Evolutionary conservation across 2,888 invertebrate species (phyloP).

Genomic region (Gnatocerus cornutus): DNA sequence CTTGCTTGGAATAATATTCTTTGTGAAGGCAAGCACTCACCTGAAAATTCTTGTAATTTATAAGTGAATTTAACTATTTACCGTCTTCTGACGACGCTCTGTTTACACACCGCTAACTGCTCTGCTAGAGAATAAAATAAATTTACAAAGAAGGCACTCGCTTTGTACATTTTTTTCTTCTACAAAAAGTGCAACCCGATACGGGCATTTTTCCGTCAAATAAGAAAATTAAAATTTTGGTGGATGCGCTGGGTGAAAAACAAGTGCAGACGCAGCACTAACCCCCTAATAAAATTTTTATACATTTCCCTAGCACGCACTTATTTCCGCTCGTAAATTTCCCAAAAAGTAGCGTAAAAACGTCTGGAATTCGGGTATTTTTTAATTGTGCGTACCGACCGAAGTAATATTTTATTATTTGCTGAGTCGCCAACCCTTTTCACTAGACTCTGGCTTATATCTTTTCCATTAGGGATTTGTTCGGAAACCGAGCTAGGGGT

Average conservation of each 20-base stretch:
- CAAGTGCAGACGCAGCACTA: too few relatives aligned
- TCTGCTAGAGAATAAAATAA: slow-evolving; percentile 10
- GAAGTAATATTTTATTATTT: slow-evolving; percentile 48
- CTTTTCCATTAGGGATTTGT: slow-evolving; percentile 51
- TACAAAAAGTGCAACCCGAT: not conserved
- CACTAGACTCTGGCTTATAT: slow-evolving; percentile 41
- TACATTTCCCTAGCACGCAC: not conserved
- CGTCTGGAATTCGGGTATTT: slow-evolving; percentile 26
- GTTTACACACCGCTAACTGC: slow-evolving; percentile 20
- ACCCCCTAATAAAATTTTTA: too few relatives aligned
- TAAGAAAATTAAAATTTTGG: too few relatives aligned
- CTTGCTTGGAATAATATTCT: slow-evolving; percentile 45
- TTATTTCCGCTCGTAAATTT: slow-evolving; percentile 3
- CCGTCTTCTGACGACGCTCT: slow-evolving; percentile 14
- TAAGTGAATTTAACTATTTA: slow-evolving; percentile 42
- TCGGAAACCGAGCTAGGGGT: slow-evolving; percentile 36
- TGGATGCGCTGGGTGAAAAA: too few relatives aligned
- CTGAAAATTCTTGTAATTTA: slow-evolving; percentile 40
- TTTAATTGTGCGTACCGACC: slow-evolving; percentile 20
- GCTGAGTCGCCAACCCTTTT: slow-evolving; percentile 49
- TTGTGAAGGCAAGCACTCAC: slow-evolving; percentile 34
- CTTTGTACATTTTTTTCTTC: slow-evolving; percentile 10
- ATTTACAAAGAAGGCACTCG: slow-evolving; percentile 17
- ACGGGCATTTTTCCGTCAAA: not conserved
- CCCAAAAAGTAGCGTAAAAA: not conserved